Base-by-base conservation (phyloP, 2,113 vertebrate species). In the Erythrocercus mccallii region DNA sequence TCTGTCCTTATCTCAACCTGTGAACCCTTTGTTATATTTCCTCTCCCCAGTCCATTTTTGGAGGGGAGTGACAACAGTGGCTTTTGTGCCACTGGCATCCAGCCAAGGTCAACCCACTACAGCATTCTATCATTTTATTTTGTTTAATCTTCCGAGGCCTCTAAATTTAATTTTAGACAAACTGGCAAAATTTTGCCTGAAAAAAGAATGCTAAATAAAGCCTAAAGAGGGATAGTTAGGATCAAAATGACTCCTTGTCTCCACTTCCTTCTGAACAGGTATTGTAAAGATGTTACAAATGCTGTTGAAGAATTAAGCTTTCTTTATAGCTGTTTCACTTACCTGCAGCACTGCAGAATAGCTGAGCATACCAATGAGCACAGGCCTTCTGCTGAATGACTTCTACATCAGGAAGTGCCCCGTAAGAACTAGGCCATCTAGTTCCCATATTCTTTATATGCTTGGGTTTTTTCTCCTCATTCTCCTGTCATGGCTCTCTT, bases 111-210 rank as follows among this genome's bases (percentile, higher is more conserved):
- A 82, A 40, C 8, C 14, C 54, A 61, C n/a, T 47, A 35, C 24
- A 47, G 2, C 6, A 11, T 90, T 82, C 81, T 56, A 85, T 5
- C 15, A 45, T 90, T 94, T 65, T 87, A 80, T 66, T 76, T 45
- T 92, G 47, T 86, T 95, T 93, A 86, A 92, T 78, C 47, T 93
- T 93, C 54, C 81, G 71, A 90, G 53, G 68, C 66, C 48, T 93
- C 78, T 83, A 86, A 90, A 93, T 87, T 85, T 71, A 89, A 83
- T 80, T 73, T 87, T 44, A 69, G 76, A 76, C 10, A 28, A 95
- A 88, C 78, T 82, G 62, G 74, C 50, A 73, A 95, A 86, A 16
- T 90, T 87, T 51, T 82, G 65, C 70, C 53, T 90, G 23, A 42
- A 57, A 57, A 54, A 77, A 81, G 68, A 95, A 95, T 70, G 74